Base-by-base conservation (phyloP, 2,888 invertebrate genomes). In the Bhutanitis thaidina region DNA sequence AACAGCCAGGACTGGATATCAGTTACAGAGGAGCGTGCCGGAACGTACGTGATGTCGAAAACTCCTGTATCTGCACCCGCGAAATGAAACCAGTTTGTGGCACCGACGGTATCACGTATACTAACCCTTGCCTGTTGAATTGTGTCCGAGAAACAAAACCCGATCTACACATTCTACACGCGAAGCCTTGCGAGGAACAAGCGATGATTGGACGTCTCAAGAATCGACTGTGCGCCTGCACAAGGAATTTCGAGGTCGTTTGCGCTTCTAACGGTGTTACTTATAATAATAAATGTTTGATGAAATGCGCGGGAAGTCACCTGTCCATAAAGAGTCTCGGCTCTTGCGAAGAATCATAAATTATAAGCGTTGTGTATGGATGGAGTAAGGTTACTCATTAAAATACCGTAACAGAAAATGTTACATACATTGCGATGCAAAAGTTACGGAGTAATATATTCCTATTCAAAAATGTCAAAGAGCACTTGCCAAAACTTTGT, bases 231-330 rank as follows among this genome's bases (percentile, higher is more conserved):
- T 69, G 71, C 47, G 49, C 55, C 5, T 71, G 71, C 52, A 46
- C 59, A 0, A 57, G 60, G 12, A 55, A 61, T 20, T 14, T 59
- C 13, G 25, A 80, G n/a, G 89, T 91, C 35, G 92, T 94, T 9
- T 94, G 94, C 75, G 94, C 93, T 15, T 91, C 92, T 38, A 92
- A 95, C 71, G 93, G 93, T 1, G 81, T 88, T 50, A 93, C 93
- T 0, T 95, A 94, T 77, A 80, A 82, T 58, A 94, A 92, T 73
- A 93, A 93, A 63, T 94, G 94, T 73, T 90, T 92, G 59, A 77
- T 94, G 60, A 82, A 91, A 60, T 89, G 92, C 51, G 88, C 53
- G 7, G 57, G 47, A 16, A 47, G 45, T 13, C 32, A 58, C 0
- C 43, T 65, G n/a, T 43, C 56, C 5, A 34, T 61, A 7, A 50